Percentiles rank a stretch among this genome's conserved stretches.
phyloP scores from a whole-genome alignment of 2,113 vertebrate genomes.

The Nanorana parkeri region DNA sequence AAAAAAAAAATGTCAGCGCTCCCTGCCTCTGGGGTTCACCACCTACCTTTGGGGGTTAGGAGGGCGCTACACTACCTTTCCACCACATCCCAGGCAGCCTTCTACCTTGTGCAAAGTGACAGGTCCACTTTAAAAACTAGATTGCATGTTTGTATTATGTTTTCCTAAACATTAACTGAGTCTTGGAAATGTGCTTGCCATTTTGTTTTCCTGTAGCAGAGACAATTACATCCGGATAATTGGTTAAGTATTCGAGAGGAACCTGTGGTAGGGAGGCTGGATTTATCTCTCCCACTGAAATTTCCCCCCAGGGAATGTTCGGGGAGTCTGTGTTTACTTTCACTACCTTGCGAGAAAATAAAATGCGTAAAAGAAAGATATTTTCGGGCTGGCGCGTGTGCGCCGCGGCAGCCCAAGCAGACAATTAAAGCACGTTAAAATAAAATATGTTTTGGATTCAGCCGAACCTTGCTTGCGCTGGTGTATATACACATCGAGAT shows the following conservation, averaged over 20 bases:
- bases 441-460: conserved; percentile 25
- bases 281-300: conserved; percentile 30
- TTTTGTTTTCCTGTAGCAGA: neutral
- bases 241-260: conserved; percentile 41
- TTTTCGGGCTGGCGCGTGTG: conserved; percentile 10
- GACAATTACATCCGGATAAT: conserved; percentile 39
- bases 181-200: conserved; percentile 10
- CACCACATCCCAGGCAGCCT: no score
- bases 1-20: no score
- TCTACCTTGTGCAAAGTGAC: no score
- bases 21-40: no score
- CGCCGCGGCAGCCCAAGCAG: neutral
- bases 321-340: conserved; percentile 33
- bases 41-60: no score
- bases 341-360: conserved; percentile 38
- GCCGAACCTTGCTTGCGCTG: neutral
- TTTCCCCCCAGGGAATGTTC: conserved; percentile 12
- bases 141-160: neutral
- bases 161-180: neutral
- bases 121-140: neutral
- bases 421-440: conserved; percentile 9
- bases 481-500: conserved; percentile 78
- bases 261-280: neutral
- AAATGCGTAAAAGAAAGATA: conserved; percentile 40
- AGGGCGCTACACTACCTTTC: no score